Conservation (phyloP, 2,888 invertebrate species). For the Drosophila hamatofila region DNA sequence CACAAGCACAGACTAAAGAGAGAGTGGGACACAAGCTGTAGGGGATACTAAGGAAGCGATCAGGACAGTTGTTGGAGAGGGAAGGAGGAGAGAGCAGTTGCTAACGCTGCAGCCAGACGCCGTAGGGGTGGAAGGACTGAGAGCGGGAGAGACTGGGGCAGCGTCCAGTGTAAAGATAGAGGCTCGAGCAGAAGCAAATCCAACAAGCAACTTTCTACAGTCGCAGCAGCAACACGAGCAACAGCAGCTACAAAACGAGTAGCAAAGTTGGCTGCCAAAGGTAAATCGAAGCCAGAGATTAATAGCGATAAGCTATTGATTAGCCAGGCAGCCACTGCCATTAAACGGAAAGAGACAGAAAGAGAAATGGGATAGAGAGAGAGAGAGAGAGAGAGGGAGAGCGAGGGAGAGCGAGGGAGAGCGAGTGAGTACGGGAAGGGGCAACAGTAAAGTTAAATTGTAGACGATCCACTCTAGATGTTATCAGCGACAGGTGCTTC, state of each 20-base stretch:
- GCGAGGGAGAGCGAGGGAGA: not conserved
- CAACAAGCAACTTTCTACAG: constrained; percentile 22
- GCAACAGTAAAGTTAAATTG: constrained; percentile 53
- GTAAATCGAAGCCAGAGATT: constrained; percentile 81
- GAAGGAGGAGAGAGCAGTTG: not conserved
- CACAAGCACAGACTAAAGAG: no score
- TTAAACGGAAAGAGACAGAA: constrained; percentile 27
- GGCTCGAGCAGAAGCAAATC: constrained; percentile 15
- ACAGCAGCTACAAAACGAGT: constrained; percentile 71
- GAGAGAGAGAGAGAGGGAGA: not conserved
- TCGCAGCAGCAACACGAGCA: constrained; percentile 4
- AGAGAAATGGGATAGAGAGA: not conserved
- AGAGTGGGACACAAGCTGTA: not conserved
- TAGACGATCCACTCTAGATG: constrained; percentile 70
- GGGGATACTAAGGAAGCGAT: not conserved
- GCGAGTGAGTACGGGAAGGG: not conserved
- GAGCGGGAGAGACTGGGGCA: not conserved
- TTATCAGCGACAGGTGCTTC: constrained; percentile 50
- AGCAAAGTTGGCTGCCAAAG: constrained; percentile 76
- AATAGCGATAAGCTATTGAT: constrained; percentile 82
- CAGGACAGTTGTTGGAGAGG: no score
- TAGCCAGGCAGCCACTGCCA: constrained; percentile 70
- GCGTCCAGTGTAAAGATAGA: not conserved
- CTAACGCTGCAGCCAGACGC: not conserved
- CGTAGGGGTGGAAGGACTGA: not conserved